Evolutionary conservation across 1,140 invertebrate genomes (phyloP).

Genomic region (Bombus cullumanus): DNA sequence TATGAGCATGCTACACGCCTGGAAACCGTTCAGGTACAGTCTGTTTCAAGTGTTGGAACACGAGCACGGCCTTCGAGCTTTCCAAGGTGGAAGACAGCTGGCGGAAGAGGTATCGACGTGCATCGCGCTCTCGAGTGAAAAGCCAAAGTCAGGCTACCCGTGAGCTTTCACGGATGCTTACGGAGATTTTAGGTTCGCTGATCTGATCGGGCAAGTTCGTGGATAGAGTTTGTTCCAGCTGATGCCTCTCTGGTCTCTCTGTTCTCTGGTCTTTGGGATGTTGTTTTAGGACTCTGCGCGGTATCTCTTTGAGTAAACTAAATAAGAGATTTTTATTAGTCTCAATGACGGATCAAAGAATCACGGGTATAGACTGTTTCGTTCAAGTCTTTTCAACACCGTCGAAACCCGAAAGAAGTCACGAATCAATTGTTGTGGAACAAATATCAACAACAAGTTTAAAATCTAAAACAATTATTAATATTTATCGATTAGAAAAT

Average conservation of each 20-base stretch:
- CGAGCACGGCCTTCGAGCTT: too few species aligned
- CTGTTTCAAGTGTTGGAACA: not conserved
- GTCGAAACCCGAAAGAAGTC: too few species aligned
- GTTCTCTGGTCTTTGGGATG: not conserved
- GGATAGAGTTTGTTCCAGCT: not conserved
- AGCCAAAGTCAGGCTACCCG: too few species aligned
- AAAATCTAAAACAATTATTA: too few species aligned
- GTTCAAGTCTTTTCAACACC: not conserved
- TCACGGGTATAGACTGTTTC: not conserved
- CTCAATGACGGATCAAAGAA: not conserved
- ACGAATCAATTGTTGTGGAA: too few species aligned
- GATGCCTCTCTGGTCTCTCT: not conserved
- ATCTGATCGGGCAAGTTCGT: not conserved
- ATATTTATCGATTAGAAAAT: too few species aligned
- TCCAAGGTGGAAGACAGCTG: too few species aligned
- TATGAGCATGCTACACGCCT: conserved; percentile 31
- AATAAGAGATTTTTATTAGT: not conserved
- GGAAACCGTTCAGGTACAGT: conserved; percentile 9
- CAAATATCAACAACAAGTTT: too few species aligned
- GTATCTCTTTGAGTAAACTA: not conserved
- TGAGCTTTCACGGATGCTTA: not conserved
- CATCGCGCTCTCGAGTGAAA: not conserved
- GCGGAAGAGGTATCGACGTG: not conserved
- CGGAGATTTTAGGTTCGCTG: not conserved
- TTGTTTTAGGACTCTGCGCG: not conserved